Percentiles rank a stretch among this genome's conserved stretches.
Conservation (phyloP, 2,113 vertebrate species). For the Siniperca knerii region DNA sequence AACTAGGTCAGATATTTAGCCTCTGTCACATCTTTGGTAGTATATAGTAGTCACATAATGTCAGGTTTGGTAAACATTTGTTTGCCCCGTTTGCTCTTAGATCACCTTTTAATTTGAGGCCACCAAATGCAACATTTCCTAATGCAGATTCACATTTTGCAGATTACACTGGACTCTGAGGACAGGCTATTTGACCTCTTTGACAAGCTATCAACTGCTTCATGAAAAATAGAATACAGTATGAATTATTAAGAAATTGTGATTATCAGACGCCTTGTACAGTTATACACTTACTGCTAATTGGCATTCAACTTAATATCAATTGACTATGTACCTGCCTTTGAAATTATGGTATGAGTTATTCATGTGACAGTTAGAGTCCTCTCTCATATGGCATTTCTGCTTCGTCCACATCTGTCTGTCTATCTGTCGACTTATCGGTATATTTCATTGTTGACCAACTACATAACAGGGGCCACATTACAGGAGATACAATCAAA, state of each 20-base stretch:
- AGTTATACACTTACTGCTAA: not conserved
- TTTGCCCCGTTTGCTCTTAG: not conserved
- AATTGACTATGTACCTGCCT: not conserved
- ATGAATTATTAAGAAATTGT: not conserved
- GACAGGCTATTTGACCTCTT: not conserved
- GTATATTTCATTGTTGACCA: constrained; percentile 9
- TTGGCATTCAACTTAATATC: not conserved
- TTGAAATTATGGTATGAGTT: not conserved
- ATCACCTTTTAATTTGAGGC: not conserved
- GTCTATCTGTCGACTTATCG: not conserved
- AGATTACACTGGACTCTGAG: not conserved
- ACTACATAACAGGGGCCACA: constrained; percentile 7
- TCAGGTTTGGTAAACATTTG: not conserved
- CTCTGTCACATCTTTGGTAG: not conserved
- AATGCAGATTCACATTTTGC: not conserved
- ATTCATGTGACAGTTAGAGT: not conserved
- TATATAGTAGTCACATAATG: not conserved
- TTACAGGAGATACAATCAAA: constrained; percentile 49
- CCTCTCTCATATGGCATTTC: not conserved
- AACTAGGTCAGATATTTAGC: not conserved
- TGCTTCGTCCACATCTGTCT: not conserved
- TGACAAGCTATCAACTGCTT: no score
- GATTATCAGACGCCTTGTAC: not conserved
- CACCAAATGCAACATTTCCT: not conserved
- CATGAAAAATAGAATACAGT: not conserved